Conservation (phyloP, 2,113 vertebrate species). For the Gnathonemus echidnorhynchus region DNA sequence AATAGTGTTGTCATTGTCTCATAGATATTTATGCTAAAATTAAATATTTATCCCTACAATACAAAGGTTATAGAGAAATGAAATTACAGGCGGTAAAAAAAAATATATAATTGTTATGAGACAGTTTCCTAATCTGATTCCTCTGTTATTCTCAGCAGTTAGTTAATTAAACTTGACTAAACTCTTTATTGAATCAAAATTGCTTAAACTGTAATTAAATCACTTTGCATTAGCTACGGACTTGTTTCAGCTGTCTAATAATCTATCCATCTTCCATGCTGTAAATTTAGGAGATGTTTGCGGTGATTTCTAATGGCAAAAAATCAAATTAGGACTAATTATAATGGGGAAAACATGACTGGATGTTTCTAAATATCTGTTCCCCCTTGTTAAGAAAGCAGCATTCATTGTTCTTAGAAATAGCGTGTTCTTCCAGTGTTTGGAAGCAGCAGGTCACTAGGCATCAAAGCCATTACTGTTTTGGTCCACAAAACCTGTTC, state of each 20-base stretch:
- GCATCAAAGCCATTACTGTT: background rate
- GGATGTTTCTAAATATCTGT: background rate
- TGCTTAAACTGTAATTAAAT: background rate
- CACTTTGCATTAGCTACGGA: background rate
- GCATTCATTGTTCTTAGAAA: background rate
- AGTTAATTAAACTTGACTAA: background rate
- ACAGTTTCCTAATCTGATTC: background rate
- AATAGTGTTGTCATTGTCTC: background rate
- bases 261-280: background rate
- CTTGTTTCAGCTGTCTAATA: background rate
- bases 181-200: background rate
- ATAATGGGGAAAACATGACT: background rate
- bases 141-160: background rate
- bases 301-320: background rate
- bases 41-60: background rate
- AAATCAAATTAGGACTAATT: background rate
- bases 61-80: background rate
- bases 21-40: background rate
- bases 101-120: background rate
- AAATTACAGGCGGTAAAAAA: background rate
- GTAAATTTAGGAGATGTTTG: background rate
- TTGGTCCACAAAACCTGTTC: background rate
- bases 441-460: background rate
- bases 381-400: background rate
- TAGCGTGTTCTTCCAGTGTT: background rate